phyloP scores from a whole-genome alignment of 2,888 invertebrate species.

The Stenoptilia bipunctidactyla region DNA sequence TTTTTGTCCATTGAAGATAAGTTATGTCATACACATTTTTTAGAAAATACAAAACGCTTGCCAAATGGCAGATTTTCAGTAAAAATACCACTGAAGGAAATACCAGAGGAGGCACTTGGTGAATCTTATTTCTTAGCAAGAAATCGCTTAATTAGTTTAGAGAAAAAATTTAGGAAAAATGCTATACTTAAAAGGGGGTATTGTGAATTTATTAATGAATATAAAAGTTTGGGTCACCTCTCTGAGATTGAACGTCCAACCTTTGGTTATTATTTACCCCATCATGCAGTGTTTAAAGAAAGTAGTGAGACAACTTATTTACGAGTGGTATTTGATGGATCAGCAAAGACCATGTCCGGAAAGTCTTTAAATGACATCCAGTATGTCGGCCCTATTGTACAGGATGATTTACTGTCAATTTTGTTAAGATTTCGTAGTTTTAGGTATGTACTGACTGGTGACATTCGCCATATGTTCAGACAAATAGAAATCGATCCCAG shows the following conservation, averaged over 20 bases:
- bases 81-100: conserved; percentile 8
- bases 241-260: conserved; percentile 2
- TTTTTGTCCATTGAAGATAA: conserved; percentile 10
- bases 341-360: conserved; percentile 18
- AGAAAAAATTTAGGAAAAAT: conserved; percentile 14
- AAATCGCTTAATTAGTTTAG: conserved; percentile 13
- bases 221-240: conserved; percentile 14
- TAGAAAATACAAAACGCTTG: conserved; percentile 9
- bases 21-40: conserved; percentile 16
- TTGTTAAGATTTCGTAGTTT: conserved; percentile 22
- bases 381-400: conserved; percentile 21
- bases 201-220: conserved; percentile 16
- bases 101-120: conserved; percentile 13
- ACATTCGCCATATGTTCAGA: conserved; percentile 25
- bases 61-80: conserved; percentile 15
- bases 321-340: conserved; percentile 28
- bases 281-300: conserved; percentile 28
- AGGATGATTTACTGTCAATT: conserved; percentile 24
- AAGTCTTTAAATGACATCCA: conserved; percentile 27
- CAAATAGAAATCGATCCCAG: conserved; percentile 7
- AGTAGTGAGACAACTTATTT: conserved; percentile 24
- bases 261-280: conserved; percentile 25
- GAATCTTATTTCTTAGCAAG: conserved; percentile 16
- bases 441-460: conserved; percentile 23
- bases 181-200: conserved; percentile 11